Evolutionary conservation across 1,140 invertebrate genomes (phyloP).

Genomic region (Aphelenchoides fujianensis): DNA sequence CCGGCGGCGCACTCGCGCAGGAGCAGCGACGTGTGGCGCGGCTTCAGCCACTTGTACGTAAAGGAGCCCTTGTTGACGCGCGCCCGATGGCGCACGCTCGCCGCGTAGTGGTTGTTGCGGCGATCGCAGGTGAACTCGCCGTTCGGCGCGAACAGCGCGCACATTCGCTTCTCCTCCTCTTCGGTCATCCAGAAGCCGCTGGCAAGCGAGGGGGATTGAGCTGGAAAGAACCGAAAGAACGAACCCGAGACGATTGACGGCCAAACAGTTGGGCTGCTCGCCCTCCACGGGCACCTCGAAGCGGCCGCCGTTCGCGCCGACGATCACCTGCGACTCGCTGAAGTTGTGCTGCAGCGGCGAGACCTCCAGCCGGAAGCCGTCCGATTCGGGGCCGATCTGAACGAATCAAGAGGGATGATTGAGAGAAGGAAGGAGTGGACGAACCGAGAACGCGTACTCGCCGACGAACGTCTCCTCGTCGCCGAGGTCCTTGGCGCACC

Average conservation of each 20-base stretch:
- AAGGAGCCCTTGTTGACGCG: too few relatives aligned
- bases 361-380: conserved; percentile 20
- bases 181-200: neutral
- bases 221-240: neutral
- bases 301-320: neutral
- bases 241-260: neutral
- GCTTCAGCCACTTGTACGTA: too few relatives aligned
- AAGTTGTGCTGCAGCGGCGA: neutral
- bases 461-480: neutral
- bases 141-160: neutral
- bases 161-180: too few relatives aligned
- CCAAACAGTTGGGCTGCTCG: neutral
- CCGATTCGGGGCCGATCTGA: conserved; percentile 14
- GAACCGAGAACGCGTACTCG: conserved; percentile 17
- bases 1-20: too few relatives aligned
- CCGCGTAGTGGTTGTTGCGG: neutral
- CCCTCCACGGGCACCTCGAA: neutral
- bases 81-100: neutral
- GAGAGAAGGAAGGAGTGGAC: neutral
- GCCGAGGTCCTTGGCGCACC: neutral
- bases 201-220: neutral
- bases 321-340: neutral
- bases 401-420: neutral
- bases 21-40: too few relatives aligned
- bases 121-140: neutral